Evolutionary conservation across 2,113 vertebrate species (phyloP), one percentile per base, ranked within the genome.

Genomic region (Myanophis thanlyinensis): DNA sequence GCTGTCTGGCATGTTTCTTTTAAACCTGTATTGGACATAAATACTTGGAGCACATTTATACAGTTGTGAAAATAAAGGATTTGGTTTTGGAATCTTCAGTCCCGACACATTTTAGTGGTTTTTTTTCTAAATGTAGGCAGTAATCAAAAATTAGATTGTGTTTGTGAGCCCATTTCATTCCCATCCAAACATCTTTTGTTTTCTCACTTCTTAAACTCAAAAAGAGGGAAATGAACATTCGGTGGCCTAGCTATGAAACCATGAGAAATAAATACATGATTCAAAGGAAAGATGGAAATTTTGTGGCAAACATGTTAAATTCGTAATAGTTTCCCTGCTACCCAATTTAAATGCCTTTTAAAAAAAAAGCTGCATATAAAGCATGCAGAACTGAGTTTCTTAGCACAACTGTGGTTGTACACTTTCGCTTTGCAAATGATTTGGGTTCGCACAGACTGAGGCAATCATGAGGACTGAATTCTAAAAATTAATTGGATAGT

Each of bases 11-110:
- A 98, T 98, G 97, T 96, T 98, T 97, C 93, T 97, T 97, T 97
- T 97, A 97, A 97, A 96, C 95, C 96, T 98, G 97, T 98, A 97
- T 97, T 98, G 97, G 97, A 97, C 95, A 91, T 95, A 94, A 88
- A 91, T 94, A 96, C 97, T 98, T 97, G 97, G 97, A 97, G 96
- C 97, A 98, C 97, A 97, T 96, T 98, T 98, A 98, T 97, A 97
- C 96, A 97, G 95, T 98, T 97, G 97, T 93, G 97, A 97, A 97
- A 98, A 98, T 98, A 98, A 98, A 98, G 96, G 96, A 97, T 97
- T 98, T 98, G 97, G 97, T 96, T 98, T 98, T 97, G 97, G 96
- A 97, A 67, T 97, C 97, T 98, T 97, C 93, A 96, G 90, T 94
- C 89, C 35, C 95, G 95, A 92, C 90, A 40, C 35, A 20, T 4